phyloP scores from a whole-genome alignment of 2,113 vertebrate genomes.

The Myodes glareolus region DNA sequence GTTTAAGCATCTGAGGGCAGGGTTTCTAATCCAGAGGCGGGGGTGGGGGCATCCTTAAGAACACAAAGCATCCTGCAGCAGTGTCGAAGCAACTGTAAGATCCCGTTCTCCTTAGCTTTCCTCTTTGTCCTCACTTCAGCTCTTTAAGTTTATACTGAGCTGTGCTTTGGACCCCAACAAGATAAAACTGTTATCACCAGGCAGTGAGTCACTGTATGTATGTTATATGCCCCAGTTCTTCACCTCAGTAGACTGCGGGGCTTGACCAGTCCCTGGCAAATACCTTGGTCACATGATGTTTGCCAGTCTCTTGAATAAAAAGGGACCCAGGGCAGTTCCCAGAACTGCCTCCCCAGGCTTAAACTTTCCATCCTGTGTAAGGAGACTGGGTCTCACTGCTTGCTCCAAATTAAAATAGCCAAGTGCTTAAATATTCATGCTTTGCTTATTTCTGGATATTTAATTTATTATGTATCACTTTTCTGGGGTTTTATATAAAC shows the following conservation, averaged over 20 bases:
- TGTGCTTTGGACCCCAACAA: not conserved
- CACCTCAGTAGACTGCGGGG: not conserved
- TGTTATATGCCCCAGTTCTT: not conserved
- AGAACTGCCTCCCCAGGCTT: conserved; percentile 6
- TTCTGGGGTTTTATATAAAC: conserved; percentile 80
- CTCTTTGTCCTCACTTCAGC: not conserved
- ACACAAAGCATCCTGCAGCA: not conserved
- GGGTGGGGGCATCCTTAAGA: not conserved
- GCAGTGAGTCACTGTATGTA: not conserved
- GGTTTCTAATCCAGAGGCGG: not conserved
- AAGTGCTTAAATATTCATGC: conserved; percentile 75
- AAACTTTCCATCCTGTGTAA: conserved; percentile 17
- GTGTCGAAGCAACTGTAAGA: not conserved
- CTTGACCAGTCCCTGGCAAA: not conserved
- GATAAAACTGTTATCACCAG: not conserved
- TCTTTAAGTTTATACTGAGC: not conserved
- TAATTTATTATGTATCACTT: conserved; percentile 77
- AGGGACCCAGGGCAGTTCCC: not conserved
- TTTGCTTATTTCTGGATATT: conserved; percentile 73
- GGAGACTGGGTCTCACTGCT: conserved; percentile 17
- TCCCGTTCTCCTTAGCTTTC: not conserved
- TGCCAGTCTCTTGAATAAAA: conserved; percentile 60
- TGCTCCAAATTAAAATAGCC: conserved; percentile 67
- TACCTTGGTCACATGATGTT: not conserved
- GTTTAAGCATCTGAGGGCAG: not conserved